phyloP scores from a whole-genome alignment of 2,797 vertebrate genomes.

The Spinibarbus caldwelli region DNA sequence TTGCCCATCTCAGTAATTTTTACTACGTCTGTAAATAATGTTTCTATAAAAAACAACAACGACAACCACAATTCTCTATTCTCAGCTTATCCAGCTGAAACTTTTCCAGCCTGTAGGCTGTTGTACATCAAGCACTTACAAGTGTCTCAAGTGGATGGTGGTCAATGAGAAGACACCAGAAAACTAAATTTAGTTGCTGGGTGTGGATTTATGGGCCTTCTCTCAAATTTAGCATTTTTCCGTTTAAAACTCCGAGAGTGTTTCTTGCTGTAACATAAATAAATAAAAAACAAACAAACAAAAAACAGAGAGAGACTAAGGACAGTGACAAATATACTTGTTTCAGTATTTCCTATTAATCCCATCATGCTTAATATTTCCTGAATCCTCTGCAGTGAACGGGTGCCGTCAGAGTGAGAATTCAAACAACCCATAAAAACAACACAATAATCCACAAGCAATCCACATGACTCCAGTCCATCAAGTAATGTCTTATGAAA shows the following conservation, averaged over 20 bases:
- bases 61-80: not conserved
- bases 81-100: not conserved
- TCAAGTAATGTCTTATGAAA: not conserved
- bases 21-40: not conserved
- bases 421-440: not conserved
- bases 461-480: not conserved
- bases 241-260: not conserved
- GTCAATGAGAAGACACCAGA: not conserved
- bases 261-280: not conserved
- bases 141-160: not conserved
- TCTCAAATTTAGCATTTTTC: too few species aligned
- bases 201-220: not conserved
- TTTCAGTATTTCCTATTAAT: not conserved
- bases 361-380: not conserved
- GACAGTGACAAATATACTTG: not conserved
- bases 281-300: not conserved
- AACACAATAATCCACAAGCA: not conserved
- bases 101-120: not conserved
- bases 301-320: not conserved
- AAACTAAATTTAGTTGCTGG: not conserved
- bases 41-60: not conserved
- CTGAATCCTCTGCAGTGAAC: not conserved
- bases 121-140: slow-evolving; percentile 9
- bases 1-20: not conserved
- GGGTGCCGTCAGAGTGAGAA: not conserved